A percentile compares a stretch with the other conserved stretches of the same genome.
These are phyloP conservation scores for Caenorhabditis latens DNA, from an alignment of 1,140 invertebrate genomes.

Conservation along the genomic window DNA sequence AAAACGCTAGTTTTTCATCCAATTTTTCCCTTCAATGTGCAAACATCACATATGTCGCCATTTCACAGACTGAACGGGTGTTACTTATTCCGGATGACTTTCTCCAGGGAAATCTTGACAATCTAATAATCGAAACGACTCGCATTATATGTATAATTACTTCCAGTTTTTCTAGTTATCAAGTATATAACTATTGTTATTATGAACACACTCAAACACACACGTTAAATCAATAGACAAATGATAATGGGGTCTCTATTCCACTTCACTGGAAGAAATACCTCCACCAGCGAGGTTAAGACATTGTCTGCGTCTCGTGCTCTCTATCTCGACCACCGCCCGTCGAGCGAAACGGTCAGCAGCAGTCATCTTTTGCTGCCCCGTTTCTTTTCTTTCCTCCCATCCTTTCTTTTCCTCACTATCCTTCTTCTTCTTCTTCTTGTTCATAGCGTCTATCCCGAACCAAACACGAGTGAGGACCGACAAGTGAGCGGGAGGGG, in stretches of 20 bases:
- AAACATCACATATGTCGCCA: slow-evolving; percentile 7
- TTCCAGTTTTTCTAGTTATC: neutral
- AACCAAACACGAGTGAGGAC: slow-evolving; percentile 32
- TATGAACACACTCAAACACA: neutral
- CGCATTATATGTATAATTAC: neutral
- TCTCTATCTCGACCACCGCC: slow-evolving; percentile 45
- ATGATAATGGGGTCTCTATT: neutral
- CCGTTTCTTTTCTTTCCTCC: neutral
- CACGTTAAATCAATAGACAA: neutral
- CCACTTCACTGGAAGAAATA: neutral
- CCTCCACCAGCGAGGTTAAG: neutral
- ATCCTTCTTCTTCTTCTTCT: slow-evolving; percentile 18
- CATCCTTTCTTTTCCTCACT: neutral
- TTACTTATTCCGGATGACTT: neutral
- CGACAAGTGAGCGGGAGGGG: slow-evolving; percentile 13
- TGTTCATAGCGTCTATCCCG: slow-evolving; percentile 22
- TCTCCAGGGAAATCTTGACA: neutral
- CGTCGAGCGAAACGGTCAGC: slow-evolving; percentile 49
- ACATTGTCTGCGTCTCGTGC: slow-evolving; percentile 30
- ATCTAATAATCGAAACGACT: neutral
- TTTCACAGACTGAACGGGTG: neutral
- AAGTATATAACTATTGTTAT: neutral
- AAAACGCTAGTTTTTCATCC: slow-evolving; percentile 18
- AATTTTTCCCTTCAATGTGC: neutral
- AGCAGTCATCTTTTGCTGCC: slow-evolving; percentile 52